Conservation (phyloP, 2,888 invertebrate genomes). For the Lithodes maja region DNA sequence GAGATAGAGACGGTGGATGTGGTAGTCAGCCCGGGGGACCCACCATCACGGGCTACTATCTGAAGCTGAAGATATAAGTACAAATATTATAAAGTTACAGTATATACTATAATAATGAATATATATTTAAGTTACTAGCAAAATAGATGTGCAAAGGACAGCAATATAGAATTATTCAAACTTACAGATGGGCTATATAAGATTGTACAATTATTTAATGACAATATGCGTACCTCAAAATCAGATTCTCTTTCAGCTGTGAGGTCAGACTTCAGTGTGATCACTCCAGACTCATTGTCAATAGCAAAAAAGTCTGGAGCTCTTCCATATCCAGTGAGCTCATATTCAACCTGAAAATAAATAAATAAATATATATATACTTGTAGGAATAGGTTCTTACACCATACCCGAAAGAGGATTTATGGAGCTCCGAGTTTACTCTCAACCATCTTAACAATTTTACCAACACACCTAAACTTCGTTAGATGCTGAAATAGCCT, state of each 20-base stretch:
- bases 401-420: no score
- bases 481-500: no score
- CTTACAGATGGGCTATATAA: not conserved
- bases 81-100: no score
- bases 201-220: no score
- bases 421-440: no score
- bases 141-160: not conserved
- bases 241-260: conserved; percentile 90
- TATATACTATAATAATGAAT: no score
- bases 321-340: conserved; percentile 87
- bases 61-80: conserved; percentile 79
- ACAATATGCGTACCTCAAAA: conserved; percentile 81
- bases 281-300: conserved; percentile 87
- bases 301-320: conserved; percentile 90
- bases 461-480: no score
- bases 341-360: conserved; percentile 78
- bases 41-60: conserved; percentile 89
- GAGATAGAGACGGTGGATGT: conserved; percentile 87
- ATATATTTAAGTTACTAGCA: not conserved
- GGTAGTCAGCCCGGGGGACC: conserved; percentile 88
- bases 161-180: not conserved
- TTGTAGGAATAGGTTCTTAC: no score
- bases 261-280: conserved; percentile 88
- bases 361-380: no score
- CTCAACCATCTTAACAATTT: no score